Percentiles rank a stretch among this genome's conserved stretches.
Conservation (phyloP, 2,888 invertebrate species). For the Kryphioiulus occultus region DNA sequence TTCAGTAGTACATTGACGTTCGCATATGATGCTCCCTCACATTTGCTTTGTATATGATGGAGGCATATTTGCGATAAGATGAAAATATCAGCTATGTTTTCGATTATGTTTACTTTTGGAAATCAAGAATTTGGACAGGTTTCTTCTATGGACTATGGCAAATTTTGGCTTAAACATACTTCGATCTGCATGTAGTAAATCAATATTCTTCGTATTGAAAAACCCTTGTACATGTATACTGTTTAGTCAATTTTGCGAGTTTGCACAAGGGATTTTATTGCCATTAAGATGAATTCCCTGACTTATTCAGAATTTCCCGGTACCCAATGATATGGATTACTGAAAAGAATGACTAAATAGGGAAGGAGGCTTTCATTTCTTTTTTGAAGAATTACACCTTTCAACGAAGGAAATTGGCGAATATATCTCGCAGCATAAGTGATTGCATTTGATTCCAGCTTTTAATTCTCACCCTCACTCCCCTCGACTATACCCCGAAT, state of each 20-base stretch:
- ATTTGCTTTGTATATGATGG: too few relatives aligned
- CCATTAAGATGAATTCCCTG: background rate
- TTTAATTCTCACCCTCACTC: constrained; percentile 9
- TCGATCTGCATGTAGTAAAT: too few relatives aligned
- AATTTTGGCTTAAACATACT: too few relatives aligned
- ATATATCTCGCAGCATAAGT: background rate
- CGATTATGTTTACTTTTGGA: too few relatives aligned
- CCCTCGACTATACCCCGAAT: background rate
- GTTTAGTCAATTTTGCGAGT: background rate
- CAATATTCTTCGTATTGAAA: too few relatives aligned
- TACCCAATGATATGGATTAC: background rate
- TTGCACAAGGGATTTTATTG: background rate
- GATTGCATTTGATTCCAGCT: constrained; percentile 25
- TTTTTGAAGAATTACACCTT: background rate
- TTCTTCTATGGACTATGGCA: too few relatives aligned
- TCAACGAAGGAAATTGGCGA: constrained; percentile 19
- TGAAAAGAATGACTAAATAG: background rate
- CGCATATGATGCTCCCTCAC: too few relatives aligned
- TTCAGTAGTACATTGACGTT: too few relatives aligned
- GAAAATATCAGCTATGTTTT: too few relatives aligned
- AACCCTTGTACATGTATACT: background rate
- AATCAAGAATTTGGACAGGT: too few relatives aligned
- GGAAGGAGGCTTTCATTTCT: background rate
- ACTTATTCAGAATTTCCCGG: background rate
- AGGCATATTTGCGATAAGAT: too few relatives aligned